Evolutionary conservation across 2,888 invertebrate genomes (phyloP).

Genomic region (Pilophorus perplexus): DNA sequence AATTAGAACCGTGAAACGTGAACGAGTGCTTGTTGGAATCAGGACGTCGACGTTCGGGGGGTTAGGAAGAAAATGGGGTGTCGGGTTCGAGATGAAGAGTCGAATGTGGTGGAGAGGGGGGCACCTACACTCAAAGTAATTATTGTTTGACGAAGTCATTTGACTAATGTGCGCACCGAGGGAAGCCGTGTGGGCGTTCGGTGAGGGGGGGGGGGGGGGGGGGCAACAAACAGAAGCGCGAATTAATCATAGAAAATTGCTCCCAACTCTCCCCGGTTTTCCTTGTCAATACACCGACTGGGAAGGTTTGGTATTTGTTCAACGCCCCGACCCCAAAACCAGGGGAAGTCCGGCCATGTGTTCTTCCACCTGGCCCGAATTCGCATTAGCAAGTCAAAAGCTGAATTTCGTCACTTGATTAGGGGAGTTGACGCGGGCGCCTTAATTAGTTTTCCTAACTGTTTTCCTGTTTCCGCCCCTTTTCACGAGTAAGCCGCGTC

Average conservation of each 20-base stretch:
- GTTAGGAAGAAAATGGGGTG: not conserved
- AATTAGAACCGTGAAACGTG: not conserved
- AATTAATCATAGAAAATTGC: conserved; percentile 40
- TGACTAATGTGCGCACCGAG: conserved; percentile 37
- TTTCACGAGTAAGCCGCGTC: too few relatives aligned
- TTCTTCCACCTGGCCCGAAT: conserved; percentile 34
- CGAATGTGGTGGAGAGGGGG: not conserved
- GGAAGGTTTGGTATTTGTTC: conserved; percentile 25
- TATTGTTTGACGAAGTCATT: conserved; percentile 42
- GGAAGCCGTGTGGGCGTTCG: too few relatives aligned
- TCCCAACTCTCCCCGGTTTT: conserved; percentile 31
- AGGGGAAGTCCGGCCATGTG: not conserved
- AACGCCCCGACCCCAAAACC: conserved; percentile 23
- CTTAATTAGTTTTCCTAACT: conserved; percentile 33
- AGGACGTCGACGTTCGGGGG: too few relatives aligned
- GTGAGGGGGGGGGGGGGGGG: too few relatives aligned
- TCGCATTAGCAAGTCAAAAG: conserved; percentile 39
- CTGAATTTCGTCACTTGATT: conserved; percentile 38
- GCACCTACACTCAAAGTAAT: conserved; percentile 38
- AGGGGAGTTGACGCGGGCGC: conserved; percentile 5
- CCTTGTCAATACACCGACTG: conserved; percentile 34
- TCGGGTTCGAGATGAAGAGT: not conserved
- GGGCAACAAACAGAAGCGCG: conserved; percentile 36
- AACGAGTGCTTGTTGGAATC: not conserved
- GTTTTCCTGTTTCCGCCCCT: conserved; percentile 5